A percentile compares a stretch with the other conserved stretches of the same genome.
Evolutionary conservation across 2,888 invertebrate genomes (phyloP).

Genomic region (Temnothorax unifasciatus): DNA sequence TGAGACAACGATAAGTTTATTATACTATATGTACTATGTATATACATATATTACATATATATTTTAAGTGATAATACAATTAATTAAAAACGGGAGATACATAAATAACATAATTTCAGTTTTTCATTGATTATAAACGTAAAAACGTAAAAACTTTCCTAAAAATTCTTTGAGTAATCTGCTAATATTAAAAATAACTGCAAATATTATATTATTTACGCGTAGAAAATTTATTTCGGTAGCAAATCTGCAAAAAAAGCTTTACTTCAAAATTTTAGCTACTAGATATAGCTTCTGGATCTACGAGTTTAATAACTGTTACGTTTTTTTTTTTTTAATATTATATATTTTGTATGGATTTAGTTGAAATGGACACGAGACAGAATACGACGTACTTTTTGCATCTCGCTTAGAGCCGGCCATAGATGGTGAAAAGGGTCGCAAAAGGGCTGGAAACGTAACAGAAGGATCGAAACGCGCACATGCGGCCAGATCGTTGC

Average conservation of each 20-base stretch:
- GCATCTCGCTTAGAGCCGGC: not conserved
- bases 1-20: not conserved
- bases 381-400: not conserved
- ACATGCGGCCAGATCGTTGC: constrained; percentile 42
- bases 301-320: not conserved
- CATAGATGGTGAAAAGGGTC: constrained; percentile 10
- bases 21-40: not conserved
- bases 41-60: not conserved
- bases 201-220: not conserved
- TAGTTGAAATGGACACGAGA: not conserved
- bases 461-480: constrained; percentile 29
- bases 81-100: not conserved
- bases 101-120: constrained; percentile 8
- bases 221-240: not conserved
- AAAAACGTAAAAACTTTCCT: too few species aligned
- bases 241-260: not conserved
- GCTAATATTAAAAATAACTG: not conserved
- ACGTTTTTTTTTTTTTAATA: constrained; percentile 1
- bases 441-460: constrained; percentile 24
- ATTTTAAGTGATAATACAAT: not conserved
- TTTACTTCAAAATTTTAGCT: not conserved
- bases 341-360: not conserved
- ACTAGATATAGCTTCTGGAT: not conserved
- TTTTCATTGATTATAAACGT: not conserved
- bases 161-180: not conserved